These are phyloP conservation scores for Hoplostethus atlanticus DNA, from an alignment of 2,797 vertebrate species.

Conservation along the genomic window DNA sequence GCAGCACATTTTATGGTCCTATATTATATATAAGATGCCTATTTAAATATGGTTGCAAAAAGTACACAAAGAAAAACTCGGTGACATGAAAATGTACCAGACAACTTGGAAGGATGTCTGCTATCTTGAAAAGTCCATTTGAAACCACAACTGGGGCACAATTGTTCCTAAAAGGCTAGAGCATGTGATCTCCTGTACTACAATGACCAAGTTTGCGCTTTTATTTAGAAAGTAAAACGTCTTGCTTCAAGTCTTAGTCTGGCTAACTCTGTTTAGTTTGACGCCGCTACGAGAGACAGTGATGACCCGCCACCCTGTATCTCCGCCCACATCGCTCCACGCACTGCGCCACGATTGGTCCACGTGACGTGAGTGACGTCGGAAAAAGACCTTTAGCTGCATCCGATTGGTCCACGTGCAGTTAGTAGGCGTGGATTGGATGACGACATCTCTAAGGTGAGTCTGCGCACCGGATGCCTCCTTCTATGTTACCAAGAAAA, in stretches of 20 bases:
- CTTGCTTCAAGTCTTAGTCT: neutral
- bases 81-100: too few species aligned
- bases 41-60: too few species aligned
- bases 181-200: neutral
- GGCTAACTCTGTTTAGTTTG: neutral
- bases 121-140: too few species aligned
- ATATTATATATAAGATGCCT: too few species aligned
- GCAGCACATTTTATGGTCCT: too few species aligned
- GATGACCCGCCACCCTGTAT: conserved; percentile 14
- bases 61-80: too few species aligned
- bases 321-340: conserved; percentile 67
- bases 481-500: too few species aligned
- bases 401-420: conserved; percentile 84
- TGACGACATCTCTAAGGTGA: conserved; percentile 52
- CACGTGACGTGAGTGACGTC: conserved; percentile 74
- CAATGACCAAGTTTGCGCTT: neutral
- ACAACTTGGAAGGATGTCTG: too few species aligned
- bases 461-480: conserved; percentile 6
- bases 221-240: conserved; percentile 43
- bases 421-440: conserved; percentile 45
- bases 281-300: conserved; percentile 14
- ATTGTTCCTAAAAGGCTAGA: too few species aligned
- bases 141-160: too few species aligned
- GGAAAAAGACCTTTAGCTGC: conserved; percentile 34
- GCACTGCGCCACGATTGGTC: conserved; percentile 78